Evolutionary conservation across 2,797 vertebrate species (phyloP), one percentile per base, ranked within the genome.

Genomic region (Pelodytes ibericus): DNA sequence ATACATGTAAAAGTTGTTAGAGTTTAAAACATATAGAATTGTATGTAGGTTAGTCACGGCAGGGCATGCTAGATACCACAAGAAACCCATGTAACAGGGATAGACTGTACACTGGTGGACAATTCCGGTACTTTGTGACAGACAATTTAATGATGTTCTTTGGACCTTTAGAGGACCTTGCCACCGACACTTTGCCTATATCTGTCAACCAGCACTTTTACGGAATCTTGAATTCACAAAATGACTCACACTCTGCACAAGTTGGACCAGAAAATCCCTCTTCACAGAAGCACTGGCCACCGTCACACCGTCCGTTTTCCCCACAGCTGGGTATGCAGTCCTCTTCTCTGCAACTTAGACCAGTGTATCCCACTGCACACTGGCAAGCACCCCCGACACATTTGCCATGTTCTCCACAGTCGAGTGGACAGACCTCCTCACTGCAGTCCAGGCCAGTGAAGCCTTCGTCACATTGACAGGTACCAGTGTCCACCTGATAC

Each of bases 251-350:
- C 30, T 78, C 70, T 15, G 76, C 60, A 71, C 96, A 98, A 84
- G 93, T 89, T 0, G 88, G 87, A 9, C 93, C 94, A 0, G 85
- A 86, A 84, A 96, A 95, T 74, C 94, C 94, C 60, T 92, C 82
- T 0, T 93, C 88, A 20, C 95, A 98, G 86, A 93, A 80, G 49
- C 96, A 97, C 72, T 87, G 88, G 7, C 95, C 95, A 0, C 94
- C 86, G 71, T 94, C 91, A 53, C 96, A 97, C 80, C 83, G 92
- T 10, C 95, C 93, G 0, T 93, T 93, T 9, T 90, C 91, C 0
- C 83, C 84, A 81, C 96, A 96, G 84, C 94, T 90, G 2, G 82
- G 80, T 0, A 89, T 88, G 77, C 95, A 97, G 44, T 81, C 85
- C 70, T 83, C 91, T 68, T 90, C 71, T 0, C 90, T 90, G 90